Evolutionary conservation across 2,797 vertebrate genomes (phyloP), one percentile per base, ranked within the genome.

Genomic region (Amphiprion clarkii): DNA sequence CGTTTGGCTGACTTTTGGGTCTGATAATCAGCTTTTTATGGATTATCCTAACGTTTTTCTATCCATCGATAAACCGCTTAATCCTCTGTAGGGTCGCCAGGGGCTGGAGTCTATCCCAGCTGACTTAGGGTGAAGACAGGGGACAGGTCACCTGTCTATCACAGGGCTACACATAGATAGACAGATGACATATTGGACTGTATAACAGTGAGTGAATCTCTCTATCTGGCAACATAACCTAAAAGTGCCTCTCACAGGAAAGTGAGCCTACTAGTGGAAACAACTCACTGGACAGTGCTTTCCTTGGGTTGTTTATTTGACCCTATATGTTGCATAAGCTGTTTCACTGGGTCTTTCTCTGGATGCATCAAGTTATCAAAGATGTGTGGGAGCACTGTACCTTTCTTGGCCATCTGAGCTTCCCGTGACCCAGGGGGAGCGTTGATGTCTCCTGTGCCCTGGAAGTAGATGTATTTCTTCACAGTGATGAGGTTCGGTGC

Each of bases 391-490:
- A 2, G 16, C n/a, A 16, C 56, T 1, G 78, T 88, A 99, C 97
- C 96, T 96, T 95, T 98, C 85, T 74, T 97, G 69, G 95, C 90
- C 39, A 89, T 87, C 81, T 95, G 96, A 48, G 95, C 81, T 62
- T 98, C 98, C 77, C 94, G 94, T 74, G 97, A 95, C 29, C 96
- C 96, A 0, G 96, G 96, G 0, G 97, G 98, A 1, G 98, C 97
- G 0, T 99, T 98, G 87, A 99, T 97, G 88, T 99, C 98, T 0
- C 98, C 98, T 0, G 95, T 98, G 23, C 97, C 98, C 89, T 98
- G 97, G 91, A 99, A 99, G 90, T 99, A 99, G 58, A 96, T 96
- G 1, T 99, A 99, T 76, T 99, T 99, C 94, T 99, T 99, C 93
- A 99, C 98, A 73, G 98, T 97, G 92, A 99, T 98, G 86, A 99